phyloP scores from a whole-genome alignment of 2,888 invertebrate genomes.

The Helobdella robusta region DNA sequence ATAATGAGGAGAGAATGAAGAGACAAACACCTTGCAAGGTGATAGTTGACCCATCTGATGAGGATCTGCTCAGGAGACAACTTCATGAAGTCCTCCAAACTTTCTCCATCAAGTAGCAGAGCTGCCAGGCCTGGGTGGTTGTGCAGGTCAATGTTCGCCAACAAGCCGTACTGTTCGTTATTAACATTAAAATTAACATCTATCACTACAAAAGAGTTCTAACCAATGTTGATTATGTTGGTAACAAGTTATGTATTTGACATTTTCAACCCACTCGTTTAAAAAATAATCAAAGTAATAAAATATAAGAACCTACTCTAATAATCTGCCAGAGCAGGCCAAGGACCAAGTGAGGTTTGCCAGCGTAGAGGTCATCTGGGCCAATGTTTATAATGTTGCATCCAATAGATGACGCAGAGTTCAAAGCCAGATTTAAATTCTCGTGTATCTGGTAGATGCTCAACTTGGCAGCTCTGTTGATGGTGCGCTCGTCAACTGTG shows the following conservation, averaged over 20 bases:
- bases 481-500: conserved; percentile 94
- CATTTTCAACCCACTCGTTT: no score
- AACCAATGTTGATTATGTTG: no score
- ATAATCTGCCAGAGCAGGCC: conserved; percentile 99
- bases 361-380: conserved; percentile 86
- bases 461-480: conserved; percentile 62
- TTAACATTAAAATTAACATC: neutral
- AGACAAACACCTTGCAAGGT: conserved; percentile 57
- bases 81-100: conserved; percentile 84
- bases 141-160: conserved; percentile 93
- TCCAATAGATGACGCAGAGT: conserved; percentile 96
- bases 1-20: no score
- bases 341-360: conserved; percentile 82
- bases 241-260: no score
- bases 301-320: conserved; percentile 53
- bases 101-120: conserved; percentile 68
- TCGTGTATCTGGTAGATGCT: conserved; percentile 68
- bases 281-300: neutral
- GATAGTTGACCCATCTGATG: conserved; percentile 97
- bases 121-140: conserved; percentile 91
- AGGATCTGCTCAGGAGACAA: conserved; percentile 81
- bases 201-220: no score
- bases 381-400: conserved; percentile 84
- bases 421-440: conserved; percentile 86
- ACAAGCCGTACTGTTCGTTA: conserved; percentile 60